These are phyloP conservation scores for Rhingia rostrata DNA, from an alignment of 2,888 invertebrate species.

Conservation along the genomic window DNA sequence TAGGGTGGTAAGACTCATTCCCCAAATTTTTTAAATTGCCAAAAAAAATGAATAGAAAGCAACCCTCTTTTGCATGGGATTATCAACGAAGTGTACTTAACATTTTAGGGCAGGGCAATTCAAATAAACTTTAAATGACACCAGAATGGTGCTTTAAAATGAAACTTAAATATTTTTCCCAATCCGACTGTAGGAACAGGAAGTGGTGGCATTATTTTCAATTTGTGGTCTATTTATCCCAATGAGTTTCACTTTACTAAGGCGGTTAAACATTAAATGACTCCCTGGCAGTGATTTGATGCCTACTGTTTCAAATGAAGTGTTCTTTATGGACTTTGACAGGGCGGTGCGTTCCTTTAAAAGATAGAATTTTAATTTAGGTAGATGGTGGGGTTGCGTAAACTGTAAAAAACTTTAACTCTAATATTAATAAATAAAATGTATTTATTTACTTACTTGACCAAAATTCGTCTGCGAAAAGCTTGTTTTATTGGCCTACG, in stretches of 20 bases:
- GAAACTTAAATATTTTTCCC: conserved; percentile 48
- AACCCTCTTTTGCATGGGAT: conserved; percentile 58
- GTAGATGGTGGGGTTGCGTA: too few relatives aligned
- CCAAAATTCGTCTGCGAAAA: too few relatives aligned
- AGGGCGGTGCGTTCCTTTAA: too few relatives aligned
- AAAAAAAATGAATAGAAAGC: conserved; percentile 19
- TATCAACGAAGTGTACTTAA: conserved; percentile 68
- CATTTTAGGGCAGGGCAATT: conserved; percentile 69
- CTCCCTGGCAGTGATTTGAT: conserved; percentile 1
- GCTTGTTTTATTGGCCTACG: too few relatives aligned
- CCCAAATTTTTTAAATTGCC: not conserved
- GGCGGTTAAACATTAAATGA: conserved; percentile 27
- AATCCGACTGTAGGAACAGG: conserved; percentile 6
- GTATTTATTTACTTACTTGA: too few relatives aligned
- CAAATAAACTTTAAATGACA: conserved; percentile 73
- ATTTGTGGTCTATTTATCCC: conserved; percentile 64
- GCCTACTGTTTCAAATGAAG: not conserved
- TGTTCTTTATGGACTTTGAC: not conserved
- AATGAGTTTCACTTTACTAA: conserved; percentile 53
- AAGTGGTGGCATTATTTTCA: conserved; percentile 60
- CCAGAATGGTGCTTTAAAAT: conserved; percentile 62
- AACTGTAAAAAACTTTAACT: too few relatives aligned
- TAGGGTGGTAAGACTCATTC: conserved; percentile 27
- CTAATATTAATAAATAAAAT: too few relatives aligned
- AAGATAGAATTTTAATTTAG: too few relatives aligned